Evolutionary conservation across 2,113 vertebrate species (phyloP), one percentile per base, ranked within the genome.

Genomic region (Apaloderma vittatum): DNA sequence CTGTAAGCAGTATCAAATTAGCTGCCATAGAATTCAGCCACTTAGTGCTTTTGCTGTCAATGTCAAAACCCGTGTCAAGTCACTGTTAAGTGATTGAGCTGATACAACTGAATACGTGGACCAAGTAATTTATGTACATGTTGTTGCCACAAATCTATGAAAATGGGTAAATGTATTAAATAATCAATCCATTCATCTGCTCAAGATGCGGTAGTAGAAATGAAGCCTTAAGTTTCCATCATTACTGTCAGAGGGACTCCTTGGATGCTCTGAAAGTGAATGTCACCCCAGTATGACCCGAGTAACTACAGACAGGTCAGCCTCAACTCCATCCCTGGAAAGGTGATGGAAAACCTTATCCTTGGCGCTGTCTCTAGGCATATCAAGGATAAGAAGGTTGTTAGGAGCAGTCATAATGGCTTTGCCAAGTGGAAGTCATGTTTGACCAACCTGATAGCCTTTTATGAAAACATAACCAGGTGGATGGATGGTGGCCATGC

Each of bases 1-100:
- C 21, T 61, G 45, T 89, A 94, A 92, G 34, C 74, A 95, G 65
- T 90, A 96, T 90, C 59, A 97, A 96, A 97, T 97, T 91, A 97
- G 59, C 65, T 96, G 45, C 63, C 65, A 65, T 30, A 66, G 55
- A 96, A 90, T 92, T 83, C 95, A 65, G 27, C 81, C 81, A 51
- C 78, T 96, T 93, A 61, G 40, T 91, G 45, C 40, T 85, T 45
- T 88, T 61, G 86, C 84, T 95, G 58, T 94, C 34, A 81, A 15
- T 91, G 46, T 94, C 63, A 66, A 77, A 93, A 68, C 27, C 23
- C 22, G 22, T 72, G 85, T 89, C 88, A 86, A 97, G 52, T 95
- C 96, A 96, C 78, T 55, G 34, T 48, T 71, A 78, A 83, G n/a
- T 73, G 55, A 88, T 43, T 70, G 55, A 93, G 72, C 58, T 93